Evolutionary conservation across 2,888 invertebrate genomes (phyloP), one percentile per base, ranked within the genome.

Genomic region (Altica lythri): DNA sequence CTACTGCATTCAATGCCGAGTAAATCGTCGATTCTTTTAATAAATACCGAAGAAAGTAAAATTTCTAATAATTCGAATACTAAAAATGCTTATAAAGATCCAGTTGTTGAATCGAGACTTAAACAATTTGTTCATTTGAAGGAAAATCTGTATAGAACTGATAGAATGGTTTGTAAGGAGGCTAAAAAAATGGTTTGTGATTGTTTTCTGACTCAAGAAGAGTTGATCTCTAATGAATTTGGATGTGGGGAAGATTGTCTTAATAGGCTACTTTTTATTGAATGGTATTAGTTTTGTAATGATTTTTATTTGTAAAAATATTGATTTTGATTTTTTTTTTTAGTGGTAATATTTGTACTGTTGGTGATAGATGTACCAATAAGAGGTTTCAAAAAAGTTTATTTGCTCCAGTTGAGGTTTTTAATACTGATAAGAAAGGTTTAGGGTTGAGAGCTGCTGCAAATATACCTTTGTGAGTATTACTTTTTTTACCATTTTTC

Each of bases 221-320:
- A 97, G 72, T 81, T 91, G 60, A 84, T 84, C 32, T 80, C 88
- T 53, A 94, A 93, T 0, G 90, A 92, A 70, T 76, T 85, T 57
- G 95, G 94, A 6, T 98, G 98, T 75, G 95, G 94, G 0, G 94
- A 95, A 71, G 95, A 96, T 77, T 98, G 98, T 77, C 83, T 98
- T 25, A 98, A 98, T 80, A 86, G 96, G 71, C 82, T 97, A 73
- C 85, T 98, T n/a, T 92, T 96, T 90, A 96, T 98, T 72, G 98
- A 98, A 83, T 98, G 95, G 93, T 92, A 80, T n/a, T 6, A 52
- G 32, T 49, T n/a, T n/a, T 17, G 17, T 34, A 37, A 56, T 50
- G 3, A 38, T 38, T 27, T 5, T 1, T 10, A 16, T 13, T 22
- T 12, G 27, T 46, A 32, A 1, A 17, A 4, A 2, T 16, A 5